Percentiles rank a stretch among this genome's conserved stretches.
Conservation (phyloP, 2,888 invertebrate species). For the Microplitis deprimator region DNA sequence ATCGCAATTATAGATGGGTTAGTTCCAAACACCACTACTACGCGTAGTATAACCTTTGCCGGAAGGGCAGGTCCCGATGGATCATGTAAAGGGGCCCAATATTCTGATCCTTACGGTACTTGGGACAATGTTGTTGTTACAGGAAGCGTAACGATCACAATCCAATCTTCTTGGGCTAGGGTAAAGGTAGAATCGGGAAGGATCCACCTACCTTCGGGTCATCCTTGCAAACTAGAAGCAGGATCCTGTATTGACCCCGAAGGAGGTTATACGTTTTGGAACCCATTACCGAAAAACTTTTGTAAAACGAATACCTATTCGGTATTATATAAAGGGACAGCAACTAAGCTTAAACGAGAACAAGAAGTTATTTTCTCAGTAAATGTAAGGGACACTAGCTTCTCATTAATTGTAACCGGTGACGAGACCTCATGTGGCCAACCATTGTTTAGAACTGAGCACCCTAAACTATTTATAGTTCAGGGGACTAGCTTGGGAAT, state of each 20-base stretch:
- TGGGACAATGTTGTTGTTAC: constrained; percentile 41
- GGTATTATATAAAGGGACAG: constrained; percentile 38
- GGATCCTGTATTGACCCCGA: constrained; percentile 30
- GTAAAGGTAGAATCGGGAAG: background rate
- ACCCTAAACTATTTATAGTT: constrained; percentile 45
- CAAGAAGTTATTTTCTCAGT: constrained; percentile 35
- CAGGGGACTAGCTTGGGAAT: constrained; percentile 12
- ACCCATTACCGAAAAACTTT: constrained; percentile 17
- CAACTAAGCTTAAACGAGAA: background rate
- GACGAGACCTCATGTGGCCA: constrained; percentile 35
- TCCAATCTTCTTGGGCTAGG: background rate
- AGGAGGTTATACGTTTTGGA: constrained; percentile 43
- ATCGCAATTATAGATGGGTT: background rate
- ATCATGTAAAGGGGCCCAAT: too few relatives aligned
- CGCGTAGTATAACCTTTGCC: background rate
- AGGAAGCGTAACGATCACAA: background rate
- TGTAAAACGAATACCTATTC: constrained; percentile 38
- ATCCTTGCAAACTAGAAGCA: constrained; percentile 1
- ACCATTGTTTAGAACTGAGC: constrained; percentile 43
- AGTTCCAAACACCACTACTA: background rate
- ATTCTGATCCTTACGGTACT: constrained; percentile 34
- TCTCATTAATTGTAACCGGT: constrained; percentile 38
- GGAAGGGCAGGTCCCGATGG: background rate
- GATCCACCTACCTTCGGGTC: constrained; percentile 30
- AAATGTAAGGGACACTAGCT: constrained; percentile 36